phyloP scores from a whole-genome alignment of 2,113 vertebrate genomes.

The Hydrolagus affinis region DNA sequence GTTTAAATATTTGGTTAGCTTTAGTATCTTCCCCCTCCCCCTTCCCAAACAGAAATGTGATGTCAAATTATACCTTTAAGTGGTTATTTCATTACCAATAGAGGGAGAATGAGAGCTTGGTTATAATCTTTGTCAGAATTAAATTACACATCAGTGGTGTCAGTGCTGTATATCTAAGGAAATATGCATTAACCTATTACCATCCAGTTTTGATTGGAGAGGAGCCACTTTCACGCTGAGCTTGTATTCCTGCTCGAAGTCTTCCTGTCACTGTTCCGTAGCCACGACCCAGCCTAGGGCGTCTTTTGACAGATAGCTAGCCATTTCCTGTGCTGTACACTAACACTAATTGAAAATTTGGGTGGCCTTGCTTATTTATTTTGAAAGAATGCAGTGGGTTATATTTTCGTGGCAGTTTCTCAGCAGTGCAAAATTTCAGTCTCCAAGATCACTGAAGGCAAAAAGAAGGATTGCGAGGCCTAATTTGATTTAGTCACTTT shows the following conservation, averaged over 20 bases:
- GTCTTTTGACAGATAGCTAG: conserved; percentile 62
- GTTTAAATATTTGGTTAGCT: conserved; percentile 25
- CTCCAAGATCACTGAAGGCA: conserved; percentile 55
- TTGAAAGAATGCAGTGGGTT: conserved; percentile 92
- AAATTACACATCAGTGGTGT: conserved; percentile 25
- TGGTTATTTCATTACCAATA: conserved; percentile 13
- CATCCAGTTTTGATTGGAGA: conserved; percentile 63
- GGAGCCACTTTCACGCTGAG: conserved; percentile 60
- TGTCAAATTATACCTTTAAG: neutral
- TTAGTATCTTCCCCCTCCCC: neutral
- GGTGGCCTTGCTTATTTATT: conserved; percentile 99
- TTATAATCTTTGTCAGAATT: conserved; percentile 23
- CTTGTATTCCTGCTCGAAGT: conserved; percentile 50
- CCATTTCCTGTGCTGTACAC: conserved; percentile 89
- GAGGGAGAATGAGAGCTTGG: conserved; percentile 6
- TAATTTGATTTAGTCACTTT: conserved; percentile 29
- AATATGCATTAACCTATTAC: conserved; percentile 55
- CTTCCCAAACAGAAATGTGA: neutral
- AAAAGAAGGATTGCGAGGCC: conserved; percentile 45
- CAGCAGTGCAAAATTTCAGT: conserved; percentile 86
- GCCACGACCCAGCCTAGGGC: conserved; percentile 61
- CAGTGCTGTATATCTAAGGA: conserved; percentile 52
- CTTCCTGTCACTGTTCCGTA: conserved; percentile 64
- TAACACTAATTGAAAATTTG: conserved; percentile 97
- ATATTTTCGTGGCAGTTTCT: conserved; percentile 95